phyloP scores from a whole-genome alignment of 2,888 invertebrate species.

The Andrena dorsata region DNA sequence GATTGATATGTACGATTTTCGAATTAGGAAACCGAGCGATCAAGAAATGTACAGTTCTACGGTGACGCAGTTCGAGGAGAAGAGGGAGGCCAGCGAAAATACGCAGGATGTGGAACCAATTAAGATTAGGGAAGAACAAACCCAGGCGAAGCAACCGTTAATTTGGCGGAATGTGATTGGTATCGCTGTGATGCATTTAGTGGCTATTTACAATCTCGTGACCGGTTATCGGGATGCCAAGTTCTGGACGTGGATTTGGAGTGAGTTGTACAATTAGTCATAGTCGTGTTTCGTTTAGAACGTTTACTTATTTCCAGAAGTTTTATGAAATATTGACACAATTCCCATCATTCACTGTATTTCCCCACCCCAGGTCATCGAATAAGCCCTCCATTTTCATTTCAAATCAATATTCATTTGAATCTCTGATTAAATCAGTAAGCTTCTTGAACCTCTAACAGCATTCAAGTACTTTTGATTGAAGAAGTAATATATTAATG shows the following conservation, averaged over 20 bases:
- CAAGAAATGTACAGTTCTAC: conserved; percentile 59
- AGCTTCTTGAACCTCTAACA: too few relatives aligned
- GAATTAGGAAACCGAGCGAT: not conserved
- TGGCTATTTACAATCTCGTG: conserved; percentile 83
- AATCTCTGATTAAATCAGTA: too few relatives aligned
- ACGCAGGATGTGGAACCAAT: conserved; percentile 36
- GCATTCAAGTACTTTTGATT: too few relatives aligned
- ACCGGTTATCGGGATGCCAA: conserved; percentile 81
- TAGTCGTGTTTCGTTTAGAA: not conserved
- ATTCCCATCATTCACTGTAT: too few relatives aligned
- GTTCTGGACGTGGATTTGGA: conserved; percentile 86
- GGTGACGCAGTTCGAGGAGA: conserved; percentile 55
- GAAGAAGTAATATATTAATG: too few relatives aligned
- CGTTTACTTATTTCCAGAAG: not conserved
- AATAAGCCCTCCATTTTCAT: too few relatives aligned
- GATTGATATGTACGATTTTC: conserved; percentile 11
- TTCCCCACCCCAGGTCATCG: too few relatives aligned
- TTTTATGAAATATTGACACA: too few relatives aligned
- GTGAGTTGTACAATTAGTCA: conserved; percentile 85
- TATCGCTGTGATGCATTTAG: conserved; percentile 86
- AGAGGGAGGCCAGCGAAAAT: conserved; percentile 18
- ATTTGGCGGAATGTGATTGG: conserved; percentile 88
- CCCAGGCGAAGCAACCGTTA: conserved; percentile 84
- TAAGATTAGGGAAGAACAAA: conserved; percentile 24
- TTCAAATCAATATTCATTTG: too few relatives aligned